Evolutionary conservation across 2,113 vertebrate species (phyloP), one percentile per base, ranked within the genome.

Genomic region (Lophius piscatorius): DNA sequence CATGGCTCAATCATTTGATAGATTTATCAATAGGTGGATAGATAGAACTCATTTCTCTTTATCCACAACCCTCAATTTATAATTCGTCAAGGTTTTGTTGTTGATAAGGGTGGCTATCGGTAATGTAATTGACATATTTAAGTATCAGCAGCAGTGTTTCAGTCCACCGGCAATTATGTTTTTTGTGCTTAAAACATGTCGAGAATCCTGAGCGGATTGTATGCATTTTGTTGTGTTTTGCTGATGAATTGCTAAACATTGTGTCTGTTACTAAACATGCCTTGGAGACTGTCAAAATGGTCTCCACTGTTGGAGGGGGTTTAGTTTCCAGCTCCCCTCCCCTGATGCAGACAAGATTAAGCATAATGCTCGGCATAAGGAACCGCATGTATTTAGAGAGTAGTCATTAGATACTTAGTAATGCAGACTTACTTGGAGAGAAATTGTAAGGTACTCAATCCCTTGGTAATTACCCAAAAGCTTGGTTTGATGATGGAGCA

Each of bases 241-340:
- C 63, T 47, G 33, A 63, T 38, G 81, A n/a, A n/a, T 78, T 89
- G 81, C 85, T 87, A 82, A 63, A 81, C 73, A 75, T 61, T 56
- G 6, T 38, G 13, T 29, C 45, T 63, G 49, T 86, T 84, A 18
- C 76, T 80, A 78, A 87, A 86, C 68, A 77, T 31, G 38, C 54
- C 49, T 74, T 59, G 46, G 47, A 77, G 48, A 74, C 44, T 2
- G 14, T n/a, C n/a, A n/a, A n/a, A n/a, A n/a, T n/a, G n/a, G n/a
- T n/a, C n/a, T n/a, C n/a, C n/a, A n/a, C n/a, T n/a, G n/a, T n/a
- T n/a, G n/a, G n/a, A n/a, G 9, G 5, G 21, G 0, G n/a, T 40
- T 33, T 13, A 1, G n/a, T 36, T 45, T 29, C 28, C 11, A 14
- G 6, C 17, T 4, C 3, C 18, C 18, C 21, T 63, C 10, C 28